phyloP scores from a whole-genome alignment of 1,140 invertebrate species.

The Neotoxoptera formosana region DNA sequence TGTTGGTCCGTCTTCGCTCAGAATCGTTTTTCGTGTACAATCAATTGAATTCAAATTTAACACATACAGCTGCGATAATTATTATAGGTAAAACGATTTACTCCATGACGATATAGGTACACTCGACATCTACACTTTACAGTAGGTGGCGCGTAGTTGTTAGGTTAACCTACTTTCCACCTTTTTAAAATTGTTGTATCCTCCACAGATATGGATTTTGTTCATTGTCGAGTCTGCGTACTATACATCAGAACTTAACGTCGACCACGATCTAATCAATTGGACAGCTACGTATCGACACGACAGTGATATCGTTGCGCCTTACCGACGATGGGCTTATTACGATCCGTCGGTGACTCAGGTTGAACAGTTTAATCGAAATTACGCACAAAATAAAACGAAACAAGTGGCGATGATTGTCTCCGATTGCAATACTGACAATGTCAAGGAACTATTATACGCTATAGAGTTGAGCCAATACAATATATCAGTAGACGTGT shows the following conservation, averaged over 20 bases:
- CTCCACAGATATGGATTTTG: not conserved
- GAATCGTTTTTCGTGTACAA: no score
- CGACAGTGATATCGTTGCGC: constrained; percentile 94
- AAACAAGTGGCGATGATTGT: constrained; percentile 97
- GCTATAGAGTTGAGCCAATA: constrained; percentile 85
- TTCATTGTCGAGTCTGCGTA: not conserved
- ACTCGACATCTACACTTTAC: no score
- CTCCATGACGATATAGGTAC: no score
- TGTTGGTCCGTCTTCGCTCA: no score
- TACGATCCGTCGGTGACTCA: constrained; percentile 74
- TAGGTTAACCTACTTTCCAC: no score
- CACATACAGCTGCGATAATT: no score
- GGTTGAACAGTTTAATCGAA: constrained; percentile 73
- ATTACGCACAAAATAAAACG: constrained; percentile 89
- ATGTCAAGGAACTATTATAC: constrained; percentile 83
- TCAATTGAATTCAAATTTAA: no score
- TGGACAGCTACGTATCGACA: constrained; percentile 94
- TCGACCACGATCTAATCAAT: constrained; percentile 80
- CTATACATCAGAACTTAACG: not conserved
- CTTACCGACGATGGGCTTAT: constrained; percentile 94
- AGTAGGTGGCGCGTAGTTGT: no score
- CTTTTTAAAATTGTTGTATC: not conserved
- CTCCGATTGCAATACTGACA: constrained; percentile 92
- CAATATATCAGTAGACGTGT: constrained; percentile 88
- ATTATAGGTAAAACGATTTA: no score